Conservation (phyloP, 2,888 invertebrate genomes). For the Melanotus villosus region DNA sequence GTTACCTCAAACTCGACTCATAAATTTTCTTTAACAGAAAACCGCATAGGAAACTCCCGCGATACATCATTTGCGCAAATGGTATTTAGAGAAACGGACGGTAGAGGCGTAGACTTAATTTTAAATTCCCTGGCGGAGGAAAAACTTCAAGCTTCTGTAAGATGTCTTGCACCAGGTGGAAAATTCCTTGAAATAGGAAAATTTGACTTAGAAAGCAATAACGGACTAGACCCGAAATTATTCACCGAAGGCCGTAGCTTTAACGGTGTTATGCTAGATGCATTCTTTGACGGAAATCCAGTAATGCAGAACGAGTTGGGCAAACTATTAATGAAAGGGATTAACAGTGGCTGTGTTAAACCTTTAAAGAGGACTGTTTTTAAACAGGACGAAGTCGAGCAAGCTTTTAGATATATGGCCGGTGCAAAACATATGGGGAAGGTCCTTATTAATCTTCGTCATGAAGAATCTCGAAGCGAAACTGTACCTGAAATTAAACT, state of each 20-base stretch:
- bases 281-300: conserved; percentile 59
- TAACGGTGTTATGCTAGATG: conserved; percentile 84
- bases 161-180: conserved; percentile 75
- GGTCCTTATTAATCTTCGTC: conserved; percentile 64
- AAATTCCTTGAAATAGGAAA: conserved; percentile 91
- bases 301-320: conserved; percentile 69
- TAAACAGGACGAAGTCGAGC: conserved; percentile 76
- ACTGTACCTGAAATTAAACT: conserved; percentile 59
- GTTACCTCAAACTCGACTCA: no score
- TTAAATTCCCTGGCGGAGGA: conserved; percentile 94
- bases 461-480: conserved; percentile 61
- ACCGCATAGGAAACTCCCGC: conserved; percentile 89
- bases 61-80: conserved; percentile 90
- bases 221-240: conserved; percentile 69
- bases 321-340: conserved; percentile 69
- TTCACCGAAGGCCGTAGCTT: conserved; percentile 82
- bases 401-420: conserved; percentile 78
- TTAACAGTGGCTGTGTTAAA: conserved; percentile 76
- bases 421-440: conserved; percentile 88
- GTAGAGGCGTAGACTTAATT: conserved; percentile 91
- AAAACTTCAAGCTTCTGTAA: conserved; percentile 81
- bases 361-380: conserved; percentile 80
- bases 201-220: conserved; percentile 82
- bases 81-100: conserved; percentile 84
- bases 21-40: conserved; percentile 60